Base-by-base conservation (phyloP, 23 tunicate genomes). In the Halocynthia aurantium region DNA sequence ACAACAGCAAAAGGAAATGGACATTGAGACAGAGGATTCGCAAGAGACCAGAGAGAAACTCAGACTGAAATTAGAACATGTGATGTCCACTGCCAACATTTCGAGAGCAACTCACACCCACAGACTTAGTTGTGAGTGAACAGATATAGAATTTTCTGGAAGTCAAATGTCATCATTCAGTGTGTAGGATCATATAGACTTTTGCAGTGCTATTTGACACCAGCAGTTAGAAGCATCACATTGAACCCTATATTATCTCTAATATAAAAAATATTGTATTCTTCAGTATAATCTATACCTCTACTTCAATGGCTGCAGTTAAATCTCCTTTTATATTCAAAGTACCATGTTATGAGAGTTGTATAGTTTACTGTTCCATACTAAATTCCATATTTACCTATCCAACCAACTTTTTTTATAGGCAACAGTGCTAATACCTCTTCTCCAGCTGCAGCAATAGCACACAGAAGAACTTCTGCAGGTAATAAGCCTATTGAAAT, bases 31-130 rank as follows among this genome's bases (percentile, higher is more conserved):
- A 54, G 67, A 65, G 8, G 89, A 79, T 55, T 89, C 96, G 18
- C 96, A 89, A 68, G 96, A 89, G 58, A 83, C 89, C 64, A 67
- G 96, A 50, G 96, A 89, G 20, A 84, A 68, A 51, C 58, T 89
- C 54, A 75, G 76, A 72, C 84, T 76, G 69, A 84, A 87, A 17
- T 58, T 89, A 9, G 89, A 84, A 55, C 75, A 81, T 40, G 79
- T 88, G 40, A 88, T 88, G 84, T 83, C 95, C 19, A 74, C 83
- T 64, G 80, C 87, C 22, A 77, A 57, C 10, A 50, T 77, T 5
- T 49, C 73, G 22, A 82, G 65, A 61, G 85, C 71, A n/a, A 53
- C 61, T 8, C 31, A 68, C 9, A 22, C 81, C 56, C 85, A 81
- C 17, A 77, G 92, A 8, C 80, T 74, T 10, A 85, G 90, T 80